phyloP scores from a whole-genome alignment of 2,113 vertebrate genomes.

The Scartelaos histophorus region DNA sequence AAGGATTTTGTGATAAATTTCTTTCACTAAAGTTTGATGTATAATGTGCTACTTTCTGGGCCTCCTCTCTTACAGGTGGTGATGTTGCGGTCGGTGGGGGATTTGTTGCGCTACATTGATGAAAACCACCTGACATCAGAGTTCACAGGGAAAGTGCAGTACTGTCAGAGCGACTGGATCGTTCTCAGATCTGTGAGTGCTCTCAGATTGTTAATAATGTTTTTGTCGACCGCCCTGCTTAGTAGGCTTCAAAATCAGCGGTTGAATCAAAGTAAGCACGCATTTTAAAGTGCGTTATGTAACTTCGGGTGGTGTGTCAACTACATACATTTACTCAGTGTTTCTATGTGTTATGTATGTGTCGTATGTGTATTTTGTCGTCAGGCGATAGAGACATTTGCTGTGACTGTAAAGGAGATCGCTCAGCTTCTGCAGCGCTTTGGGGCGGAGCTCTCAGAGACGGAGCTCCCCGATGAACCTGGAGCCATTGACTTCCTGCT shows the following conservation, averaged over 20 bases:
- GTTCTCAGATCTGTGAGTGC: slow-evolving; percentile 89
- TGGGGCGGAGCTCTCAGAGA: slow-evolving; percentile 90
- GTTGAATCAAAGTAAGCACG: too few relatives aligned
- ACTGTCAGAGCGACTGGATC: slow-evolving; percentile 92
- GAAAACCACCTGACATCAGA: slow-evolving; percentile 91
- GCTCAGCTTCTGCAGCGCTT: slow-evolving; percentile 93
- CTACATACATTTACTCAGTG: background rate
- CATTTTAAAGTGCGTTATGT: too few relatives aligned
- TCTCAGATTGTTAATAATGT: background rate
- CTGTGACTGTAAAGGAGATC: slow-evolving; percentile 94
- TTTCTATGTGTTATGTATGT: background rate
- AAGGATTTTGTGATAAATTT: background rate
- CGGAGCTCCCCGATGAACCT: slow-evolving; percentile 86
- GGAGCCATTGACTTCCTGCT: slow-evolving; percentile 86
- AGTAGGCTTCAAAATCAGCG: too few relatives aligned
- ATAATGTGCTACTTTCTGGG: background rate
- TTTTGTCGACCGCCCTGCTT: too few relatives aligned
- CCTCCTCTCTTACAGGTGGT: slow-evolving; percentile 81
- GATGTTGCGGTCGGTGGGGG: slow-evolving; percentile 94
- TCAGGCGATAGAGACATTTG: slow-evolving; percentile 97
- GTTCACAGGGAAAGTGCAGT: slow-evolving; percentile 90
- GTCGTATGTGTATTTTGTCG: slow-evolving; percentile 22
- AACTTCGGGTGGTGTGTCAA: too few relatives aligned
- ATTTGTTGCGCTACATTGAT: slow-evolving; percentile 92
- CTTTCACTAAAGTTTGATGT: background rate